These are phyloP conservation scores for Endomychus coccineus DNA, from an alignment of 2,888 invertebrate species.

Conservation along the genomic window DNA sequence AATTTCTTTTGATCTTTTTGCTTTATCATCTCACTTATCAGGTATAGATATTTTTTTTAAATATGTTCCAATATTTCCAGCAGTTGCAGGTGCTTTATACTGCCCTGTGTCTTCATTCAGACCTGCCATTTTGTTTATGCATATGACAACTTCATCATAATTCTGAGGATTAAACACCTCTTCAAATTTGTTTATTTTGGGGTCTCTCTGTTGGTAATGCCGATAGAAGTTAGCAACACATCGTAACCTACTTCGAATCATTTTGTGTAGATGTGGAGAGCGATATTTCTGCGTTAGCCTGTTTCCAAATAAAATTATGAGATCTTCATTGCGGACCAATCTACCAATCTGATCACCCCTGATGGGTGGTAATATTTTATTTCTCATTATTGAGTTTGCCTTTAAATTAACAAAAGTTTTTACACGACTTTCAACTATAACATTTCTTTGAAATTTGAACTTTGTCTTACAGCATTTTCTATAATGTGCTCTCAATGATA, in stretches of 20 bases:
- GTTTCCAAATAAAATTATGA: conserved; percentile 22
- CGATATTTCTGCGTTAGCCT: conserved; percentile 18
- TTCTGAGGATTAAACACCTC: conserved; percentile 19
- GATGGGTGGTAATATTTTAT: conserved; percentile 17
- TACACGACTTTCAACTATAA: too few relatives aligned
- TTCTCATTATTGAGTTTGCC: conserved; percentile 12
- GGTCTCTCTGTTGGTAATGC: conserved; percentile 4
- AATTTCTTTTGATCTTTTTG: conserved; percentile 14
- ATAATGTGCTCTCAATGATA: conserved; percentile 18
- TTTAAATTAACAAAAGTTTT: too few relatives aligned
- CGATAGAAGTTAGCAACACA: conserved; percentile 16
- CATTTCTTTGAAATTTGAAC: too few relatives aligned
- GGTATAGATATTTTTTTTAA: conserved; percentile 14
- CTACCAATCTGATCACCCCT: conserved; percentile 19
- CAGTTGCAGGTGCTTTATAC: conserved; percentile 16
- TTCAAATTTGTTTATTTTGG: conserved; percentile 15
- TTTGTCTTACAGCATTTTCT: conserved; percentile 5
- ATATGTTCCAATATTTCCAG: conserved; percentile 17
- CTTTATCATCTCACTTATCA: conserved; percentile 13
- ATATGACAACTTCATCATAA: conserved; percentile 13
- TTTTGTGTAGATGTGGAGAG: conserved; percentile 15
- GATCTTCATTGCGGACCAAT: conserved; percentile 19
- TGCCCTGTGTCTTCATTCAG: conserved; percentile 7
- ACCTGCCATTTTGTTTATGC: conserved; percentile 16
- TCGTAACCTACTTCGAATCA: conserved; percentile 20